These are phyloP conservation scores for Anolis carolinensis DNA, from an alignment of 2,113 vertebrate genomes.

Conservation along the genomic window DNA sequence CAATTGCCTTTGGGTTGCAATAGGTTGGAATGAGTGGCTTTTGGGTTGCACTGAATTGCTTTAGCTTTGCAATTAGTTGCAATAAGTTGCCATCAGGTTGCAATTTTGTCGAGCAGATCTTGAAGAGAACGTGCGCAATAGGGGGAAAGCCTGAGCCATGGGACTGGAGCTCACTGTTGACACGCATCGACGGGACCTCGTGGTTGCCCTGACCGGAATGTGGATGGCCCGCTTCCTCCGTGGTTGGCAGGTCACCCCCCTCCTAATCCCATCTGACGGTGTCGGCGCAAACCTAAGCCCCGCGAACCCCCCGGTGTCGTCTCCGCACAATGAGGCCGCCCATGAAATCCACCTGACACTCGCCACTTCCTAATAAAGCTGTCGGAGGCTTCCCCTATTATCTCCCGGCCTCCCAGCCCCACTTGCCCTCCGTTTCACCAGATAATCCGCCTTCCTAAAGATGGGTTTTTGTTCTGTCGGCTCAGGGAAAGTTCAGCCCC, in stretches of 20 bases:
- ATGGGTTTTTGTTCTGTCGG: slow-evolving; percentile 64
- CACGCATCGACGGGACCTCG: accelerated
- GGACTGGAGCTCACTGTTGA: too few relatives aligned
- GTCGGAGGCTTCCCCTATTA: slow-evolving; percentile 66
- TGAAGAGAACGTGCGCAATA: too few relatives aligned
- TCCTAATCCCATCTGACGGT: not conserved
- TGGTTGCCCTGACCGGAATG: not conserved
- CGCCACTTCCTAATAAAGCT: slow-evolving; percentile 72
- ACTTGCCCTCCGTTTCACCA: slow-evolving; percentile 74
- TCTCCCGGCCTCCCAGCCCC: slow-evolving; percentile 58
- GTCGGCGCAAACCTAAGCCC: accelerated
- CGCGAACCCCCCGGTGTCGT: not conserved
- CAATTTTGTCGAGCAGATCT: too few relatives aligned
- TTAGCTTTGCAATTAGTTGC: too few relatives aligned
- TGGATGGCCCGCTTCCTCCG: not conserved
- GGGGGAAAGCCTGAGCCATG: too few relatives aligned
- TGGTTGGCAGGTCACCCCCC: not conserved
- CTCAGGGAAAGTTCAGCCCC: slow-evolving; percentile 60
- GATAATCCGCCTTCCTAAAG: slow-evolving; percentile 72
- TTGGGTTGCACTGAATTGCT: too few relatives aligned
- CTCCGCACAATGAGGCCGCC: slow-evolving; percentile 25
- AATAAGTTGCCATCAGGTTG: too few relatives aligned
- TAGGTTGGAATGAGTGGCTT: too few relatives aligned
- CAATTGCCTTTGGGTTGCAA: too few relatives aligned
- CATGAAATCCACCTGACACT: slow-evolving; percentile 61